Evolutionary conservation across 2,888 invertebrate genomes (phyloP).

Genomic region (Eupithecia centaureata): DNA sequence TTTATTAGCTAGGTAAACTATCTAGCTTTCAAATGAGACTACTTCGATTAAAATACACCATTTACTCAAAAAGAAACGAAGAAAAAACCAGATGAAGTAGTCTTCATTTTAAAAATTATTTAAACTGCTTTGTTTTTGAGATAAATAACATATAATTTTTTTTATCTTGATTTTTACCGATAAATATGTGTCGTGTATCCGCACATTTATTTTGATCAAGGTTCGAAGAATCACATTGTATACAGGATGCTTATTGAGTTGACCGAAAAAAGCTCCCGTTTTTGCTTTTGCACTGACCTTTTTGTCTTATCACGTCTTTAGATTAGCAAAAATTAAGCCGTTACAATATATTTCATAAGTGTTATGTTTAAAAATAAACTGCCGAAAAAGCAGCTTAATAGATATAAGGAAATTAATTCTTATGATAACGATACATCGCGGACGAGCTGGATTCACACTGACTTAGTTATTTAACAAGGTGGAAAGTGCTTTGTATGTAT

Average conservation of each 20-base stretch:
- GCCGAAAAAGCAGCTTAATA: conserved; percentile 38
- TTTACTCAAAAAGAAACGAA: no score
- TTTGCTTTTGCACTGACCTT: conserved; percentile 27
- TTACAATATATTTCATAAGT: conserved; percentile 31
- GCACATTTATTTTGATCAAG: no score
- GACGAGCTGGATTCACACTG: conserved; percentile 36
- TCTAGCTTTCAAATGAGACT: no score
- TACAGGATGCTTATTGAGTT: conserved; percentile 46
- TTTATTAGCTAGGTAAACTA: no score
- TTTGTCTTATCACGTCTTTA: conserved; percentile 26
- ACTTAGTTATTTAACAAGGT: conserved; percentile 6
- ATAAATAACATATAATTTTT: no score
- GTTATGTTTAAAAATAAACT: conserved; percentile 38
- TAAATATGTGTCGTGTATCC: no score
- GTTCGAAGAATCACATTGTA: no score
- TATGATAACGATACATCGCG: conserved; percentile 39
- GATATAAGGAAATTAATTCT: conserved; percentile 42
- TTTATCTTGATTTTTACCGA: no score
- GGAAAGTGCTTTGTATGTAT: neutral
- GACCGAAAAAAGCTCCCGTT: conserved; percentile 42
- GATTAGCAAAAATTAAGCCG: conserved; percentile 19
- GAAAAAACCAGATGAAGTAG: no score
- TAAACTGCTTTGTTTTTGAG: no score
- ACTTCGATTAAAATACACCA: no score
- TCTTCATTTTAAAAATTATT: no score